A percentile compares a stretch with the other conserved stretches of the same genome.
phyloP scores from a whole-genome alignment of 2,888 invertebrate species.

The Lasioglossum vierecki region DNA sequence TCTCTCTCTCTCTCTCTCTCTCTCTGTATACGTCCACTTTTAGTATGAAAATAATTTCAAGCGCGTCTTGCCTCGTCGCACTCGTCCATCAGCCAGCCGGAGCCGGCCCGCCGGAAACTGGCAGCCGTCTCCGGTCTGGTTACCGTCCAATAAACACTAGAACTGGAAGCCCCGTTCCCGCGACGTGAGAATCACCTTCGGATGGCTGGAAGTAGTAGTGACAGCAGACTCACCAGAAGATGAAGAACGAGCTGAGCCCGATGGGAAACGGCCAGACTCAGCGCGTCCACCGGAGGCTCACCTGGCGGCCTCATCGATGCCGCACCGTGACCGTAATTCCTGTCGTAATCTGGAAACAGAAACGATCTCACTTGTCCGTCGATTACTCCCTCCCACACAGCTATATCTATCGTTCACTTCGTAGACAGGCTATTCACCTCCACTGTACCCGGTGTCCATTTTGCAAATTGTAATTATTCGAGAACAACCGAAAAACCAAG shows the following conservation, averaged over 20 bases:
- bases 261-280: constrained; percentile 66
- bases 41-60: constrained; percentile 82
- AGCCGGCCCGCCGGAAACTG: constrained; percentile 55
- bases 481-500: too few species aligned
- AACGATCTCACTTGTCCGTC: constrained; percentile 41
- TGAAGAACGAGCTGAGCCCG: constrained; percentile 69
- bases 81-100: constrained; percentile 66
- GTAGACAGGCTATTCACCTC: neutral
- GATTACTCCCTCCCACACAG: neutral
- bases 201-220: constrained; percentile 73
- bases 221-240: constrained; percentile 74
- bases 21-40: constrained; percentile 75
- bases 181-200: constrained; percentile 80
- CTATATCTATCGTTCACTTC: neutral
- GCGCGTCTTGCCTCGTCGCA: constrained; percentile 64
- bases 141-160: constrained; percentile 78
- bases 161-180: constrained; percentile 80
- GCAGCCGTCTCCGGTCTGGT: constrained; percentile 57
- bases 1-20: too few species aligned
- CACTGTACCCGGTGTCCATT: too few species aligned
- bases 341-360: constrained; percentile 78
- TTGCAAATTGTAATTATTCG: too few species aligned
- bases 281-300: constrained; percentile 68
- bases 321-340: constrained; percentile 74
- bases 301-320: constrained; percentile 78